Conservation (phyloP, 2,113 vertebrate species). For the Chrysemys picta region DNA sequence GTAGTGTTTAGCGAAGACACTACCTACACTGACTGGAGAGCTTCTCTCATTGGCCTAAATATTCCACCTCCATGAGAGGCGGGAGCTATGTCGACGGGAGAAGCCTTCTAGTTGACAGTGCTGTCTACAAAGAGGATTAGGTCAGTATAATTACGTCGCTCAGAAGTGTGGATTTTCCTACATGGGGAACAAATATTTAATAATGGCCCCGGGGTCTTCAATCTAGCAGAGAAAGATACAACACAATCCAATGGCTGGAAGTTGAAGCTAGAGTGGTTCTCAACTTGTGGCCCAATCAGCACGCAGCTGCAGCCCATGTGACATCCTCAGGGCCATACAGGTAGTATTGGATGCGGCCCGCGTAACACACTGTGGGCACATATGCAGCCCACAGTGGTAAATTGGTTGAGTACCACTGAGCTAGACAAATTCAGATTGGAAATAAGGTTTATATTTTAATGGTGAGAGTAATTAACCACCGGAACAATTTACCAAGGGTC, state of each 20-base stretch:
- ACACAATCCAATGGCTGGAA: not conserved
- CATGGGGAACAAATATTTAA: not conserved
- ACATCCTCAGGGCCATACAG: no score
- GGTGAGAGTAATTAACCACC: not conserved
- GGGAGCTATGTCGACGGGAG: not conserved
- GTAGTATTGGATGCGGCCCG: no score
- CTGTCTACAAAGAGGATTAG: not conserved
- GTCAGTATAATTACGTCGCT: not conserved
- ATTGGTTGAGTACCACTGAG: not conserved
- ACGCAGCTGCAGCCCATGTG: no score
- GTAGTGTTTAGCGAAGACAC: not conserved
- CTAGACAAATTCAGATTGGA: not conserved
- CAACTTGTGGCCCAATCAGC: no score
- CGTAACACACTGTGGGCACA: no score
- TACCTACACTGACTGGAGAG: not conserved
- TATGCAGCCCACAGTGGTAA: no score
- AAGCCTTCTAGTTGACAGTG: not conserved
- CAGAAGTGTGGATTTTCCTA: not conserved
- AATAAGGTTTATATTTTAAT: not conserved
- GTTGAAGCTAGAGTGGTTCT: not conserved
- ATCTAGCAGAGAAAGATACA: not conserved
- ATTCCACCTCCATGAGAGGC: not conserved
- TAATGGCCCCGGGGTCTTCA: not conserved
- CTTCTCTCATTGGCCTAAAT: not conserved
- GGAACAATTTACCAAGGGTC: not conserved